phyloP scores from a whole-genome alignment of 2,888 invertebrate genomes.

The Gisinianus flammeolus region DNA sequence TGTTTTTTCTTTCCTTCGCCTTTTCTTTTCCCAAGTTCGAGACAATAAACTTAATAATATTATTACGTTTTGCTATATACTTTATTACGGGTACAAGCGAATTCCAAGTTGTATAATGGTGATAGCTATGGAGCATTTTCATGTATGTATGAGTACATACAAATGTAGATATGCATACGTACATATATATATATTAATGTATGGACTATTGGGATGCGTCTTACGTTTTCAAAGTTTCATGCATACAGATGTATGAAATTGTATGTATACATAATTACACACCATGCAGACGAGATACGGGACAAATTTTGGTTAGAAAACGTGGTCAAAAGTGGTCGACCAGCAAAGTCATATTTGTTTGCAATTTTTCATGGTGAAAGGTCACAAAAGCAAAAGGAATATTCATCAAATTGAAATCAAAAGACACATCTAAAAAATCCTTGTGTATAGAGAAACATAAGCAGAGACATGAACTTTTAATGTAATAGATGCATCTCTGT shows the following conservation, averaged over 20 bases:
- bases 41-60: conserved; percentile 25
- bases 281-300: not conserved
- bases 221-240: not conserved
- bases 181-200: too few species aligned
- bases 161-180: not conserved
- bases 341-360: conserved; percentile 13
- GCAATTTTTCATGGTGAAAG: conserved; percentile 8
- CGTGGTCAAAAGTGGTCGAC: conserved; percentile 21
- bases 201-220: not conserved
- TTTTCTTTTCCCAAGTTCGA: not conserved
- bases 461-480: not conserved
- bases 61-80: not conserved
- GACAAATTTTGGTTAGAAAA: conserved; percentile 12
- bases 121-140: not conserved
- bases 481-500: not conserved
- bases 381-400: too few species aligned
- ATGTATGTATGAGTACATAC: not conserved
- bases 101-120: not conserved
- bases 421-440: not conserved
- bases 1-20: conserved; percentile 8
- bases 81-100: not conserved
- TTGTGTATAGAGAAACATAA: not conserved
- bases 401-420: not conserved
- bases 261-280: too few species aligned
- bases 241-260: too few species aligned